These are phyloP conservation scores for Drosophila paranaensis DNA, from an alignment of 2,888 invertebrate species.

Conservation along the genomic window DNA sequence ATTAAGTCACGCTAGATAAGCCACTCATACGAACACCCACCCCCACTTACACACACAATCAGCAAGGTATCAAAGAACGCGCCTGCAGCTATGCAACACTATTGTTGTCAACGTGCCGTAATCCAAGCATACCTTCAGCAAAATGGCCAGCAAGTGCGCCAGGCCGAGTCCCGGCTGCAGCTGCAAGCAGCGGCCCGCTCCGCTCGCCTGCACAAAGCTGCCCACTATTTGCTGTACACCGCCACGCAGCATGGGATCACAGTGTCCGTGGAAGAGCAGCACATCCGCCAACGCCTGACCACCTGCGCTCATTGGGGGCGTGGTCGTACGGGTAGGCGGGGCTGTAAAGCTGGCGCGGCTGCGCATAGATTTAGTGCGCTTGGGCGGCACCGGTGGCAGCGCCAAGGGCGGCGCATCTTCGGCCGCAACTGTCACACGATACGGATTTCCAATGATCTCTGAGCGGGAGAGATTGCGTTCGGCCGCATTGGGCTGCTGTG, in stretches of 20 bases:
- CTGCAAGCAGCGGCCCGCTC: slow-evolving; percentile 58
- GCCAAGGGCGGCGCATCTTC: slow-evolving; percentile 74
- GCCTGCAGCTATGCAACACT: slow-evolving; percentile 26
- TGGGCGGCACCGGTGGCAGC: slow-evolving; percentile 73
- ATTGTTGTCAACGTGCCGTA: slow-evolving; percentile 18
- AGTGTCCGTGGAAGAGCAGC: slow-evolving; percentile 82
- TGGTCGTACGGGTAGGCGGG: slow-evolving; percentile 2
- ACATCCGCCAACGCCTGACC: slow-evolving; percentile 77
- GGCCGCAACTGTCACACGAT: slow-evolving; percentile 61
- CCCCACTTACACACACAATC: slow-evolving; percentile 13
- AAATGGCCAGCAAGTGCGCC: slow-evolving; percentile 82
- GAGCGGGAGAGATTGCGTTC: slow-evolving; percentile 75
- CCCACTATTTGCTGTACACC: slow-evolving; percentile 84
- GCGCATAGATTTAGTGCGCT: slow-evolving; percentile 80
- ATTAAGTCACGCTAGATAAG: slow-evolving; percentile 47
- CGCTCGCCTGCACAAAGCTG: slow-evolving; percentile 80
- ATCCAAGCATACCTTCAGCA: slow-evolving; percentile 79
- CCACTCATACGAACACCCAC: slow-evolving; percentile 17
- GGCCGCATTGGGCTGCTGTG: slow-evolving; percentile 41
- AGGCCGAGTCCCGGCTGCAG: slow-evolving; percentile 69
- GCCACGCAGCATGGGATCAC: slow-evolving; percentile 84
- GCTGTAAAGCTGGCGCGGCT: slow-evolving; percentile 44
- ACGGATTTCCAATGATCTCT: slow-evolving; percentile 78
- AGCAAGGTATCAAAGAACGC: slow-evolving; percentile 33
- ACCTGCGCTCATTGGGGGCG: slow-evolving; percentile 12